Percentiles rank a stretch among this genome's conserved stretches.
Evolutionary conservation across 2,113 vertebrate genomes (phyloP).

Genomic region (Thunnus maccoyii): DNA sequence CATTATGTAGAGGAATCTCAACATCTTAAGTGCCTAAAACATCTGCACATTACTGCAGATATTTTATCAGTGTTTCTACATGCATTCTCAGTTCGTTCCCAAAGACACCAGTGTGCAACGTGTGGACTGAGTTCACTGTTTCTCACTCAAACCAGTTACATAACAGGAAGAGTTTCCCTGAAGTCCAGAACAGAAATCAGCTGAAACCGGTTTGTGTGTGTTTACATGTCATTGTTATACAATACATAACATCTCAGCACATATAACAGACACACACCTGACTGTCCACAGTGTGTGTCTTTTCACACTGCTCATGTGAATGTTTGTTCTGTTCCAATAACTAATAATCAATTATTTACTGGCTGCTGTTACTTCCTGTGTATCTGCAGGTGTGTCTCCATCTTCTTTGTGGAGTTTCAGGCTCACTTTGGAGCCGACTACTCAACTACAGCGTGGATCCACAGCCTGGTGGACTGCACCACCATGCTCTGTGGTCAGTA

Average conservation of each 20-base stretch:
- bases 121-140: background rate
- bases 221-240: too few species aligned
- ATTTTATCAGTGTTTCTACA: too few species aligned
- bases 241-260: background rate
- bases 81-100: too few species aligned
- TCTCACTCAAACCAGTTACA: background rate
- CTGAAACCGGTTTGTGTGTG: too few species aligned
- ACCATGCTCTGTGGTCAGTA: slow-evolving; percentile 96
- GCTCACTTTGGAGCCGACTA: slow-evolving; percentile 92
- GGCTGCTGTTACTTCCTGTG: background rate
- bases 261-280: background rate
- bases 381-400: slow-evolving; percentile 91
- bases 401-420: slow-evolving; percentile 98
- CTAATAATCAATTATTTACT: background rate
- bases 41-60: background rate
- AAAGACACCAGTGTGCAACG: too few species aligned
- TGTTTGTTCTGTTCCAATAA: background rate
- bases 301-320: background rate
- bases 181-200: background rate
- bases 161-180: background rate
- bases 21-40: too few species aligned
- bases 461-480: slow-evolving; percentile 94
- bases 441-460: slow-evolving; percentile 94
- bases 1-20: too few species aligned
- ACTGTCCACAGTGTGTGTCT: background rate